Base-by-base conservation (phyloP, 1,140 invertebrate genomes). In the Drosophila ficusphila region DNA sequence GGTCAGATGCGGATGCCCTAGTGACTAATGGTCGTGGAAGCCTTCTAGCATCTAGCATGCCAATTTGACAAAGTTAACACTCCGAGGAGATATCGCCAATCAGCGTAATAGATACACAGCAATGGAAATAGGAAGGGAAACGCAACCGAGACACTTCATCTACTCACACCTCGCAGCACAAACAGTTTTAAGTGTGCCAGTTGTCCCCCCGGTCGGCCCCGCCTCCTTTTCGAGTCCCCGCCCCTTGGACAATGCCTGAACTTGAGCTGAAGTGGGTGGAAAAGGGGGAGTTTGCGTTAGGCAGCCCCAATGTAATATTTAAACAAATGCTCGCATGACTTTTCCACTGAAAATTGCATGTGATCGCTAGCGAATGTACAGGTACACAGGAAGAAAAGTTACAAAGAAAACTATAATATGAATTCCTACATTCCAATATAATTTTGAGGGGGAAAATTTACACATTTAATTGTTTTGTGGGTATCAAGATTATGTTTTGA, bases 61-160 rank as follows among this genome's bases (percentile, higher is more conserved):
- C 76, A 79, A 76, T 76, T 44, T 85, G 71, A 71, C 53, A 71
- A 64, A 79, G 62, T 69, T 46, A 81, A 75, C 64, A 85, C 25
- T 42, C 19, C 16, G 18, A 14, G 56, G 38, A 19, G 38, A 44
- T 61, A 61, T 60, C 56, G 58, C 19, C 58, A 19, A 41, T 41
- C 33, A 29, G 16, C 23, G 4, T 47, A 2, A n/a, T 19, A 23
- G 23, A 14, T 3, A 16, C 11, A 16, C 14, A 9, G 18, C 21
- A 14, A 57, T 49, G n/a, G 11, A 44, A 44, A 34, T 46, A 46
- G 42, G 42, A 46, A 46, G 23, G 21, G 48, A 58, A 58, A 54
- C 54, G 29, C 19, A 29, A 58, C 31, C 25, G 33, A 67, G 42
- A 31, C 62, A 67, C 62, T 67, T 67, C 6, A 65, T 67, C 65